phyloP scores from a whole-genome alignment of 2,797 vertebrate genomes.

The Alfaro cultratus region DNA sequence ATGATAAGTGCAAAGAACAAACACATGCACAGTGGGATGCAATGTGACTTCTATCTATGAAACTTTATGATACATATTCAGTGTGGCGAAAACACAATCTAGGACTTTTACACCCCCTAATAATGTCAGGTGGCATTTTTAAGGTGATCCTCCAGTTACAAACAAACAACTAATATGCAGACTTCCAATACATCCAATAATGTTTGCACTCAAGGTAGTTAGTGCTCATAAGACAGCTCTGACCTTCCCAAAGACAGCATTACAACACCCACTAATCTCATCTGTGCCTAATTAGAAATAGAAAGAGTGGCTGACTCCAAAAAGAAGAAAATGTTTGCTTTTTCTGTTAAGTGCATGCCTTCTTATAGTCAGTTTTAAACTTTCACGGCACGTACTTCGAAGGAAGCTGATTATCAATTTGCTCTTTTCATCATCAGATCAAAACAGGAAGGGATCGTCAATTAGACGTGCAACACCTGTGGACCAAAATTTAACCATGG shows the following conservation, averaged over 20 bases:
- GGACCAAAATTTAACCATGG: not conserved
- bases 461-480: not conserved
- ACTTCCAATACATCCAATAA: not conserved
- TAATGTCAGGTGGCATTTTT: not conserved
- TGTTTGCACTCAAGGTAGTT: not conserved
- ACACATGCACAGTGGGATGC: slow-evolving; percentile 3
- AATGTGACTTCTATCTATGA: slow-evolving; percentile 5
- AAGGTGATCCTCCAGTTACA: not conserved
- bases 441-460: not conserved
- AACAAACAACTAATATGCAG: not conserved
- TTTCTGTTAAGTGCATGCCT: not conserved
- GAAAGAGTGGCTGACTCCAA: not conserved
- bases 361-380: not conserved
- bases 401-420: not conserved
- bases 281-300: slow-evolving; percentile 6
- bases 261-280: slow-evolving; percentile 16
- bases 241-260: slow-evolving; percentile 61
- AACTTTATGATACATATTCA: slow-evolving; percentile 24
- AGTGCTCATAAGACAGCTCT: slow-evolving; percentile 44
- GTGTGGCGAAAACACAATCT: not conserved
- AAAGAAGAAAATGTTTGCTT: not conserved
- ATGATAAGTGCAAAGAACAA: slow-evolving; percentile 61
- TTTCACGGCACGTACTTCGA: not conserved
- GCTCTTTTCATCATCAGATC: not conserved
- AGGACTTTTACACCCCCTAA: not conserved